Evolutionary conservation across 1,140 invertebrate genomes (phyloP), one percentile per base, ranked within the genome.

Genomic region (Lordiphosa clarofinis): DNA sequence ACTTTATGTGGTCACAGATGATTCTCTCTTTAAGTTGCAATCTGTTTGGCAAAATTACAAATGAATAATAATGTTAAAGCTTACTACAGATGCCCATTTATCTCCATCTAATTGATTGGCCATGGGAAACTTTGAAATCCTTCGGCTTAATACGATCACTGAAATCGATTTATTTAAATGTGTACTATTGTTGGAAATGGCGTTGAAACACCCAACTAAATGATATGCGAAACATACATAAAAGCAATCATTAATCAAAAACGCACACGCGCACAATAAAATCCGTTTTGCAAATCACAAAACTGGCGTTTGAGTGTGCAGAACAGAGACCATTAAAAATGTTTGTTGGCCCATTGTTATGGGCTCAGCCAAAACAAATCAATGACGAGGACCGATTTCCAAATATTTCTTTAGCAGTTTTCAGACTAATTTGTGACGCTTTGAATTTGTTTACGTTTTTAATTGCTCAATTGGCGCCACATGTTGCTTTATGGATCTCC

Each of bases 161-260:
- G 35, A 59, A 71, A 62, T 79, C 47, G 28, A 54, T 54, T 50
- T 59, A 37, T 33, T 39, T 1, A 36, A 10, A 36, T 33, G 10
- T 15, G 24, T 38, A 4, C 38, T 33, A 50, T 65, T 55, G 21
- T 46, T 43, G 38, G 39, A 38, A 54, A 64, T 64, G 56, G 44
- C 39, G 56, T 53, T 56, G 37, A 57, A 61, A 58, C 42, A 43
- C 13, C 21, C 38, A 31, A 48, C 58, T 13, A 64, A 49, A 49
- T 58, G 48, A 31, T 1, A 31, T 8, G 40, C 49, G 65, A 56
- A 58, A 56, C 38, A 40, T 19, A 55, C 66, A 49, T 78, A 84
- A 84, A 84, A 73, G 78, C 78, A 66, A 86, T 60, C 68, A 82
- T 82, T 82, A 70, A 84, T 82, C 78, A 82, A 66, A 66, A 69